phyloP scores from a whole-genome alignment of 2,113 vertebrate species.

The Myotis brandtii region DNA sequence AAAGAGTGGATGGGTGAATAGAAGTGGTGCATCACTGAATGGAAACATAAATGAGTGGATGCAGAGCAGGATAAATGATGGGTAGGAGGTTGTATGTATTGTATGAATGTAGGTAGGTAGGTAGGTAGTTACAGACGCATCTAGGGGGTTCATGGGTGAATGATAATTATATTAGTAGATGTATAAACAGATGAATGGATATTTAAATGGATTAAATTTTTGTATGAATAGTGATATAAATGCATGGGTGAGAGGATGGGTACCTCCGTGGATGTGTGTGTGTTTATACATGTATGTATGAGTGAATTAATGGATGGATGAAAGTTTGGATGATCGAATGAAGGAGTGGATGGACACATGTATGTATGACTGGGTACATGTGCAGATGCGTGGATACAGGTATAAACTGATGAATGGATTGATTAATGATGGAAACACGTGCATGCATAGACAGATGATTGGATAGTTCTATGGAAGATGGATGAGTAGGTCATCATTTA shows the following conservation, averaged over 20 bases:
- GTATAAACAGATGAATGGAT: not conserved
- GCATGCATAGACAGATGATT: not conserved
- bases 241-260: not conserved
- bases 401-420: not conserved
- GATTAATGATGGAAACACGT: too few species aligned
- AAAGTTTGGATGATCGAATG: not conserved
- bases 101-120: not conserved
- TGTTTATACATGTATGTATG: not conserved
- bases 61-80: not conserved
- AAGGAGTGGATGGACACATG: not conserved
- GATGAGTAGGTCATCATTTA: not conserved
- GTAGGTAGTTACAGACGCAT: not conserved
- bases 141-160: not conserved
- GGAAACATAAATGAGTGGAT: not conserved
- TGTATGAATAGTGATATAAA: not conserved
- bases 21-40: not conserved
- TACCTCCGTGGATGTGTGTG: not conserved
- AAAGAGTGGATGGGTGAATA: not conserved
- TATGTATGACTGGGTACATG: not conserved
- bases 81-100: not conserved
- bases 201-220: not conserved
- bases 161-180: not conserved
- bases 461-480: not conserved
- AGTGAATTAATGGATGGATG: not conserved
- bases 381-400: not conserved